Base-by-base conservation (phyloP, 2,888 invertebrate species). In the Aspidapion aeneum region DNA sequence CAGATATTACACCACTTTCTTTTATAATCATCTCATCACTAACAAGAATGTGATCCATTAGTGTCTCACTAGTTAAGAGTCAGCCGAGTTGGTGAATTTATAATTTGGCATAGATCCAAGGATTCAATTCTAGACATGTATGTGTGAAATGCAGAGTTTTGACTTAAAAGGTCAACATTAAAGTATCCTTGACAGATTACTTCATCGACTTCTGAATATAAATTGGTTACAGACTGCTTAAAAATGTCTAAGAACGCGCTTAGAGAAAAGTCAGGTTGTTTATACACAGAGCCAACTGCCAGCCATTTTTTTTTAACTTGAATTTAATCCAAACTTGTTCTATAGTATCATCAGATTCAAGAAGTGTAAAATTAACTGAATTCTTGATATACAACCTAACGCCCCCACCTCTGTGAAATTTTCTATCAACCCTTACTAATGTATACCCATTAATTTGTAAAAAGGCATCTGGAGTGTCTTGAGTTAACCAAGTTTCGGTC, bases 401-500 rank as follows among this genome's bases (percentile, higher is more conserved):
- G 16, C 55, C 55, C 18, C 18, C 18, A 55, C 55, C 55, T 3
- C 55, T 55, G 16, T 18, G 16, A 7, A 20, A 18, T 12, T 7
- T 12, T 35, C 55, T 18, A 55, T 55, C 55, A 18, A 16, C 21
- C 16, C 55, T 16, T 17, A 55, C 55, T 19, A 55, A 55, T 55
- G 16, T 55, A 55, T 55, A 55, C 16, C 55, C 55, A 17, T 55
- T 20, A 17, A 55, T 55, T 19, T 55, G 18, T 55, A 55, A 17
- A 19, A 16, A 19, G 55, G 16, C 18, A 55, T 18, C 21, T 17
- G 55, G 55, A 17, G 18, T 17, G 18, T 55, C 21, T 17, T 17
- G 12, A 20, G 18, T 55, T 17, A 55, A 20, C 55, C 55, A 55
- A 17, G 55, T 55, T 55, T 55, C n/a, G 16, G 55, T 19, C 18